A percentile compares a stretch with the other conserved stretches of the same genome.
Evolutionary conservation across 2,797 vertebrate genomes (phyloP).

Genomic region (Danio kyathit): DNA sequence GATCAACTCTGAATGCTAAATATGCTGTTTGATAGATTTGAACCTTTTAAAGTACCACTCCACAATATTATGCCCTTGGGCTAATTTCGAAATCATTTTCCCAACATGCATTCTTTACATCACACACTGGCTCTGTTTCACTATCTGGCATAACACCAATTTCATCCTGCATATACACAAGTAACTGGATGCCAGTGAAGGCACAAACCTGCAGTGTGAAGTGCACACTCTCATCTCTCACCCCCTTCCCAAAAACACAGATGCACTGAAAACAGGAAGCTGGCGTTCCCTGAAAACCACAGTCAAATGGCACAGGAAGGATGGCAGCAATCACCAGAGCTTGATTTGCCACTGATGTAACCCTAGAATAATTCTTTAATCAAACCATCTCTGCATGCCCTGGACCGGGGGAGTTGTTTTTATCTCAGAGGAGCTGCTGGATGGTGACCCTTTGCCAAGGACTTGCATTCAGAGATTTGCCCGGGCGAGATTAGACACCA

Average conservation of each 20-base stretch:
- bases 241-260: neutral
- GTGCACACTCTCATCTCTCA: neutral
- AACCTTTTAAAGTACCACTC: neutral
- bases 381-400: constrained; percentile 2
- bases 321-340: neutral
- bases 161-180: neutral
- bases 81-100: neutral
- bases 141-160: constrained; percentile 13
- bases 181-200: neutral
- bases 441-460: constrained; percentile 50
- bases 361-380: constrained; percentile 40
- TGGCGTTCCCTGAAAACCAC: neutral
- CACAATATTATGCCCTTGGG: neutral
- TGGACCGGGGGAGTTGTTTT: constrained; percentile 24
- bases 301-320: constrained; percentile 25
- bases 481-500: constrained; percentile 47
- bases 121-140: constrained; percentile 5
- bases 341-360: constrained; percentile 33
- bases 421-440: constrained; percentile 43
- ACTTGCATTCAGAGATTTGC: constrained; percentile 48
- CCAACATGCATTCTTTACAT: neutral
- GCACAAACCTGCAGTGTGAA: constrained; percentile 17
- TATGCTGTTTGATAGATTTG: neutral
- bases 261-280: constrained; percentile 28
- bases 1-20: neutral